Percentiles rank a stretch among this genome's conserved stretches.
Evolutionary conservation across 2,888 invertebrate genomes (phyloP).

Genomic region (Pristionchus fissidentatus): DNA sequence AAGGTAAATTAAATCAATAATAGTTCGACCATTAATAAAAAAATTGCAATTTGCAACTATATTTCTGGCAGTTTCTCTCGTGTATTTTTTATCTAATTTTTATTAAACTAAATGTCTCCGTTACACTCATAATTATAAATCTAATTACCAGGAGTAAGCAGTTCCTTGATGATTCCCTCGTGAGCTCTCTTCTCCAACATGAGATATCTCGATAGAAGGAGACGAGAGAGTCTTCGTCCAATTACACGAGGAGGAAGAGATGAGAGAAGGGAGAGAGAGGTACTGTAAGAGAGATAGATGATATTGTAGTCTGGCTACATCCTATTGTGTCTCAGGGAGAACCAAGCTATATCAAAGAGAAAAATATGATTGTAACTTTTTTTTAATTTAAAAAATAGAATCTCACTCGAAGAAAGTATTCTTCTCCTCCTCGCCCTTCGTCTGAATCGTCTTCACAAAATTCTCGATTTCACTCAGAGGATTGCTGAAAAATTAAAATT

Average conservation of each 20-base stretch:
- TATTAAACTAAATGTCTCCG: neutral
- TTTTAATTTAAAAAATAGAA: neutral
- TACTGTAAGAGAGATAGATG: neutral
- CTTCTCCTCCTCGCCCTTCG: constrained; percentile 47
- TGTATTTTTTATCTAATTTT: neutral
- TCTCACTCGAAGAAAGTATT: constrained; percentile 45
- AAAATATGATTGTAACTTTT: too few relatives aligned
- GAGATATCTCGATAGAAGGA: constrained; percentile 46
- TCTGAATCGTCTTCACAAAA: constrained; percentile 45
- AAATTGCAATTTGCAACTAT: neutral
- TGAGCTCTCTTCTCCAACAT: constrained; percentile 37
- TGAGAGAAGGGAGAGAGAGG: neutral
- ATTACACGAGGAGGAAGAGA: constrained; percentile 47
- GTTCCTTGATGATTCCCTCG: neutral
- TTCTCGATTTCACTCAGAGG: constrained; percentile 41
- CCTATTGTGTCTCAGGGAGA: neutral
- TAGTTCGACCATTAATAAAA: neutral
- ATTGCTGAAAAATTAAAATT: constrained; percentile 40
- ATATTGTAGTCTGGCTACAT: neutral
- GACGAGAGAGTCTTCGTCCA: constrained; percentile 32
- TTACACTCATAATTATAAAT: too few relatives aligned
- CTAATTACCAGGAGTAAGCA: constrained; percentile 18
- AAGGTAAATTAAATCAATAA: neutral
- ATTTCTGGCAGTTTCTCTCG: neutral
- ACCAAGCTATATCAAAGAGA: neutral